Evolutionary conservation across 2,888 invertebrate genomes (phyloP).

Genomic region (Drosophila atroscutellata): DNA sequence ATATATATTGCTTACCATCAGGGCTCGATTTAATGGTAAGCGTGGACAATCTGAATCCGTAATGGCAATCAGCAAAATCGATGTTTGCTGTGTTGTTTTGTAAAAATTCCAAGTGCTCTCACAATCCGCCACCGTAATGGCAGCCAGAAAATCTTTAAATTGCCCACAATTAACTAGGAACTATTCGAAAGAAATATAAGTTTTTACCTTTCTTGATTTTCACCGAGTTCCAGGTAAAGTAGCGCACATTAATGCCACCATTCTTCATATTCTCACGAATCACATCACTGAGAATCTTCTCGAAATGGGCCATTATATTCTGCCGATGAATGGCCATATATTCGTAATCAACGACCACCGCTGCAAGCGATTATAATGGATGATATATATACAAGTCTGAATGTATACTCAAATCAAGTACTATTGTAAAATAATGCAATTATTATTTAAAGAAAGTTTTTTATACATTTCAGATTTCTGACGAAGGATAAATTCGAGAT

Average conservation of each 20-base stretch:
- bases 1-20: conserved; percentile 86
- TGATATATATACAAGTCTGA: too few species aligned
- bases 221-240: conserved; percentile 89
- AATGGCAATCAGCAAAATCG: conserved; percentile 90
- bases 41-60: conserved; percentile 93
- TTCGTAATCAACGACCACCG: conserved; percentile 89
- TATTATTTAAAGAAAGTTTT: not conserved
- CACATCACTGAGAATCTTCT: conserved; percentile 88
- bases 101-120: conserved; percentile 90
- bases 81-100: conserved; percentile 87
- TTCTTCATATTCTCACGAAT: conserved; percentile 88
- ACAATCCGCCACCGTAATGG: conserved; percentile 91
- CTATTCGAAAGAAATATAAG: not conserved
- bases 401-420: not conserved
- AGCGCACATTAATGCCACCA: conserved; percentile 89
- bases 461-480: not conserved
- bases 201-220: conserved; percentile 89
- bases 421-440: not conserved
- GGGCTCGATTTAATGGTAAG: conserved; percentile 88
- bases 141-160: conserved; percentile 88
- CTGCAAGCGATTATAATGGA: conserved; percentile 83
- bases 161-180: not conserved
- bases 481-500: not conserved
- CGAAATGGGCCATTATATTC: conserved; percentile 86
- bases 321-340: conserved; percentile 88